Conservation (phyloP, 2,888 invertebrate genomes). For the Adelphocoris suturalis region DNA sequence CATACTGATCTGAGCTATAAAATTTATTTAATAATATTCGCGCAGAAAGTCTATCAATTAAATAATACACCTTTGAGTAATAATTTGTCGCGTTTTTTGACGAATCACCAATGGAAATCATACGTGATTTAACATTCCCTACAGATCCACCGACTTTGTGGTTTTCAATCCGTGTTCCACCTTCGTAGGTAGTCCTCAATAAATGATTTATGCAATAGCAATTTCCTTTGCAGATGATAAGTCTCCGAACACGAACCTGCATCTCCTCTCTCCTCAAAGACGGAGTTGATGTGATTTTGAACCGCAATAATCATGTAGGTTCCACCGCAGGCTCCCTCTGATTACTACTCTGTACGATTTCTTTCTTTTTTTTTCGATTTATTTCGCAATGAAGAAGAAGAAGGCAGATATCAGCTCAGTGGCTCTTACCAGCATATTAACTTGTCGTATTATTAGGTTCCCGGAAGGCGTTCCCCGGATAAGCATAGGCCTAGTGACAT, state of each 20-base stretch:
- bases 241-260: not conserved
- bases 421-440: not conserved
- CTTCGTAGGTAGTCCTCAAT: not conserved
- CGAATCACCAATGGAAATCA: no score
- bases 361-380: not conserved
- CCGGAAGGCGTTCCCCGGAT: not conserved
- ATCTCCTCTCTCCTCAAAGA: not conserved
- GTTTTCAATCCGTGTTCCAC: no score
- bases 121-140: no score
- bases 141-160: no score
- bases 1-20: no score
- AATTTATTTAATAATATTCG: no score
- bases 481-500: not conserved
- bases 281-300: not conserved
- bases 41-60: no score
- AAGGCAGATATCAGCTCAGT: no score
- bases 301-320: slow-evolving; percentile 9
- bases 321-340: not conserved
- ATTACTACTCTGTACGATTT: not conserved
- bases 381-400: slow-evolving; percentile 9
- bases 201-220: slow-evolving; percentile 21
- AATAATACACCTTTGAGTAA: no score
- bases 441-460: not conserved
- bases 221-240: slow-evolving; percentile 11
- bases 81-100: no score